Evolutionary conservation across 1,140 invertebrate species (phyloP).

Genomic region (Anastatus disparis): DNA sequence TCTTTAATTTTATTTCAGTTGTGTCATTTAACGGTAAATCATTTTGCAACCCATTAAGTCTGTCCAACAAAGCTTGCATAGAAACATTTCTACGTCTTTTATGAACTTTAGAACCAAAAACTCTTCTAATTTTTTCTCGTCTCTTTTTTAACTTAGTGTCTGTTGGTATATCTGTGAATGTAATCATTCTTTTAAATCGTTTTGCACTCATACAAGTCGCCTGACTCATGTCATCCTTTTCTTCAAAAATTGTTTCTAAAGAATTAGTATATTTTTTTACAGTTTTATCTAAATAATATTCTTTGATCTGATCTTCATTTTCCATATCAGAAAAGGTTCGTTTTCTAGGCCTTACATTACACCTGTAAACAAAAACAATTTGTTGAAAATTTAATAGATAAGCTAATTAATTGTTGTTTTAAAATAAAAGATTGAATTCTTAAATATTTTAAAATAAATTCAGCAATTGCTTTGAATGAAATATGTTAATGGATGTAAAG

Average conservation of each 20-base stretch:
- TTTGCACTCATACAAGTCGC: conserved; percentile 52
- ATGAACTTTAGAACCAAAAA: conserved; percentile 53
- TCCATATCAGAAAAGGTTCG: conserved; percentile 51
- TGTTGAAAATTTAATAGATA: too few species aligned
- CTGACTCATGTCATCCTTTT: conserved; percentile 49
- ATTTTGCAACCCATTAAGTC: conserved; percentile 52
- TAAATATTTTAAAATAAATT: too few species aligned
- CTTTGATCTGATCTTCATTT: conserved; percentile 49
- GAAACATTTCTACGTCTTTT: conserved; percentile 44
- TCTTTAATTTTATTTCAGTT: conserved; percentile 25
- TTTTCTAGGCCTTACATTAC: conserved; percentile 56
- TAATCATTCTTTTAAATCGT: conserved; percentile 57
- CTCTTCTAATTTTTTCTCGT: conserved; percentile 55
- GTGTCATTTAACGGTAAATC: conserved; percentile 21
- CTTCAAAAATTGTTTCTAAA: conserved; percentile 64
- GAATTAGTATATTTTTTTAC: conserved; percentile 53
- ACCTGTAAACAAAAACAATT: too few species aligned
- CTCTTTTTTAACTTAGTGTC: conserved; percentile 58
- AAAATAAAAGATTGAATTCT: too few species aligned
- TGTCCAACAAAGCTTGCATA: conserved; percentile 57
- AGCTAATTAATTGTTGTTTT: too few species aligned
- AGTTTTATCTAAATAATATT: conserved; percentile 60
- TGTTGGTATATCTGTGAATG: conserved; percentile 49
- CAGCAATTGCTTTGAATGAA: too few species aligned
- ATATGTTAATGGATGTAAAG: too few species aligned